These are phyloP conservation scores for Clanis bilineata DNA, from an alignment of 2,888 invertebrate genomes.

Conservation along the genomic window DNA sequence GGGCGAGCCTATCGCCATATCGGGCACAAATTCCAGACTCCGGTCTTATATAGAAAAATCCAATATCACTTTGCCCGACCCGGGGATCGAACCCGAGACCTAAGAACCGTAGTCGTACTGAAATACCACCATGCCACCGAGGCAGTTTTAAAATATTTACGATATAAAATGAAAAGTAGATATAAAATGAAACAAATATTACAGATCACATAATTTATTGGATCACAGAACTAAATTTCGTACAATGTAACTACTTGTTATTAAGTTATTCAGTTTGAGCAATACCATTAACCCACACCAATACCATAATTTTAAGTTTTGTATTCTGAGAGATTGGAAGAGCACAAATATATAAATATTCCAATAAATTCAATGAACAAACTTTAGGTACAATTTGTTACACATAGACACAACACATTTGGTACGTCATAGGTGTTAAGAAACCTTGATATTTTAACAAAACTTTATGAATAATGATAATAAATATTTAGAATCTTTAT, in stretches of 20 bases:
- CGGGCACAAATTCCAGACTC: too few species aligned
- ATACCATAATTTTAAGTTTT: constrained; percentile 45
- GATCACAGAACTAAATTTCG: constrained; percentile 77
- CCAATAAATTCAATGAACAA: constrained; percentile 28
- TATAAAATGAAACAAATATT: constrained; percentile 39
- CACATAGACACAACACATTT: constrained; percentile 4
- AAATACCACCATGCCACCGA: too few species aligned
- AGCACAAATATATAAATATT: constrained; percentile 32
- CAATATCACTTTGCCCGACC: too few species aligned
- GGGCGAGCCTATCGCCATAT: too few species aligned
- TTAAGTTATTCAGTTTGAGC: constrained; percentile 76
- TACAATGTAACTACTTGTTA: constrained; percentile 68
- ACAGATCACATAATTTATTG: constrained; percentile 69
- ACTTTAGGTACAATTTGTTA: neutral
- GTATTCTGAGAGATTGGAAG: constrained; percentile 36
- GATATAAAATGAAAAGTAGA: neutral
- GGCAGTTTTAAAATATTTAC: too few species aligned
- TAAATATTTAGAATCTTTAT: neutral
- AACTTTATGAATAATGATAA: neutral
- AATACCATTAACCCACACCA: constrained; percentile 67
- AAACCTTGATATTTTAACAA: neutral
- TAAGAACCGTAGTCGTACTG: too few species aligned
- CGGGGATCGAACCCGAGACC: too few species aligned
- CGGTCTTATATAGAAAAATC: too few species aligned
- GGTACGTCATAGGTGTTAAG: neutral